Conservation (phyloP, 2,888 invertebrate genomes). For the Melitaea athalia region DNA sequence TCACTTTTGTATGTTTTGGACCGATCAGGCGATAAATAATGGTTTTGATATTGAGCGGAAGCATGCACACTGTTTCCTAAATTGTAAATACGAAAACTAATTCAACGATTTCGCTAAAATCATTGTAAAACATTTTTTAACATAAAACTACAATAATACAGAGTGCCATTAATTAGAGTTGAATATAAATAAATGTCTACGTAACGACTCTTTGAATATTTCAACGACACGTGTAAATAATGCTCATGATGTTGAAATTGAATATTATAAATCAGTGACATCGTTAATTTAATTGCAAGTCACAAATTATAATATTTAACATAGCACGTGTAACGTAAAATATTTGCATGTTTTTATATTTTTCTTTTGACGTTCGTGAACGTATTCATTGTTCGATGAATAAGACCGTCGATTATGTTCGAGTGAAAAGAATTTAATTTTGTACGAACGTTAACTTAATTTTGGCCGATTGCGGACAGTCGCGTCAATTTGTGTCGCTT, state of each 20-base stretch:
- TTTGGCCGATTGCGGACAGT: constrained; percentile 39
- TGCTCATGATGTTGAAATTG: constrained; percentile 31
- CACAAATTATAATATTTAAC: constrained; percentile 29
- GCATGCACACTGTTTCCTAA: constrained; percentile 63
- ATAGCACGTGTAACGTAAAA: constrained; percentile 14
- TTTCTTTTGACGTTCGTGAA: background rate
- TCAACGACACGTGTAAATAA: constrained; percentile 31
- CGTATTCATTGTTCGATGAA: constrained; percentile 19
- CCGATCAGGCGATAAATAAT: constrained; percentile 72
- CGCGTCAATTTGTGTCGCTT: constrained; percentile 40
- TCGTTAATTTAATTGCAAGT: constrained; percentile 31
- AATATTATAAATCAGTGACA: constrained; percentile 34
- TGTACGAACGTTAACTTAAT: constrained; percentile 42
- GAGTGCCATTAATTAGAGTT: background rate
- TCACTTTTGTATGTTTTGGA: constrained; percentile 77
- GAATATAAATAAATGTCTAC: constrained; percentile 2
- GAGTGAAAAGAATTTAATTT: constrained; percentile 38
- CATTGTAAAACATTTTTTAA: background rate
- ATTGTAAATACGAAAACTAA: constrained; percentile 61
- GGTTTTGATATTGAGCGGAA: constrained; percentile 74
- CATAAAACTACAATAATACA: background rate
- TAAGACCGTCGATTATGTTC: constrained; percentile 29
- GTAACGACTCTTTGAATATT: constrained; percentile 7
- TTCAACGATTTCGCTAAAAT: constrained; percentile 21
- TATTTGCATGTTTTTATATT: background rate